Conservation (phyloP, 2,797 vertebrate genomes). For the Tiaroga cobitis region DNA sequence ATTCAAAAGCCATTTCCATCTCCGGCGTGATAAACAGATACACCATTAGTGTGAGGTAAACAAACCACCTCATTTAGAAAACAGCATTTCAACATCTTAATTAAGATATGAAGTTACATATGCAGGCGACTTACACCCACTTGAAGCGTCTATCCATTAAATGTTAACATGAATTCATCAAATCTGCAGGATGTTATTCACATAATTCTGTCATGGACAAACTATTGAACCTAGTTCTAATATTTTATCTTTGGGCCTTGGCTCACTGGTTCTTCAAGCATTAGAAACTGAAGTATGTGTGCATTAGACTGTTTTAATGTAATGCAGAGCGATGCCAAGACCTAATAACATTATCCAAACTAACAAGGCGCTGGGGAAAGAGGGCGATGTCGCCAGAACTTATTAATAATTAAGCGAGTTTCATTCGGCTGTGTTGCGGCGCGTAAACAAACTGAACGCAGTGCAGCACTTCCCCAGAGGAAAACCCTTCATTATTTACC, state of each 20-base stretch:
- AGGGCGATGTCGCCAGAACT: slow-evolving; percentile 7
- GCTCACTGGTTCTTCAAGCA: not conserved
- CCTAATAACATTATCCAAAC: slow-evolving; percentile 35
- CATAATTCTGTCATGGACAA: not conserved
- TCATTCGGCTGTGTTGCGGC: not conserved
- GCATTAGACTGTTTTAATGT: slow-evolving; percentile 11
- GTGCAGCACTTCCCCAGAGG: not conserved
- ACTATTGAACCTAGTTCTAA: not conserved
- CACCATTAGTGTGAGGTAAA: slow-evolving; percentile 29
- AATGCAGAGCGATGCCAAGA: slow-evolving; percentile 27
- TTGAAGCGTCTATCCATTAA: not conserved
- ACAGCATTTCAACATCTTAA: slow-evolving; percentile 14
- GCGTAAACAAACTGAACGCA: slow-evolving; percentile 7
- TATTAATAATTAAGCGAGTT: slow-evolving; percentile 41
- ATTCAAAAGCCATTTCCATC: slow-evolving; percentile 22
- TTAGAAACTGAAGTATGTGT: slow-evolving; percentile 8
- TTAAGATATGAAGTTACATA: slow-evolving; percentile 22
- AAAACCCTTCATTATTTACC: slow-evolving; percentile 24
- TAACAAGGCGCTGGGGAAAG: slow-evolving; percentile 23
- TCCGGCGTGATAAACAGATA: not conserved
- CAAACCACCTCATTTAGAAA: slow-evolving; percentile 25
- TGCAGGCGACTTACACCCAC: not conserved
- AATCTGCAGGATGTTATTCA: not conserved
- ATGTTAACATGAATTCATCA: not conserved
- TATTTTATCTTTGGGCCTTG: not conserved